Conservation (phyloP, 2,797 vertebrate genomes). For the Potorous gilbertii region DNA sequence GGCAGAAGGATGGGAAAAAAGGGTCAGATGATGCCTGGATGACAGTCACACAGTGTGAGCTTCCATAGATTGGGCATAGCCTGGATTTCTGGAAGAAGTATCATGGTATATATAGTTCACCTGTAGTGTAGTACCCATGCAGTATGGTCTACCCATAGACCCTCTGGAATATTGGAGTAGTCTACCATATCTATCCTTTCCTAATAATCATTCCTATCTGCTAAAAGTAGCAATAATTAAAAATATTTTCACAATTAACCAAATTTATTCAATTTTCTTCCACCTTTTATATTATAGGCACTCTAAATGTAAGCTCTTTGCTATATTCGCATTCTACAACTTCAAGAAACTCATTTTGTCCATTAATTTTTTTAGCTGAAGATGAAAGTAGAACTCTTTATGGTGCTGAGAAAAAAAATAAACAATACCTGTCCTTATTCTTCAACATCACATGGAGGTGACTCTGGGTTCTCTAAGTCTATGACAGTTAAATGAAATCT, state of each 20-base stretch:
- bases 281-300: neutral
- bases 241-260: neutral
- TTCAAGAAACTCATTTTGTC: neutral
- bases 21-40: neutral
- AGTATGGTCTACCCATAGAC: neutral
- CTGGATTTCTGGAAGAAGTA: neutral
- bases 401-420: neutral
- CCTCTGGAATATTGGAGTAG: neutral
- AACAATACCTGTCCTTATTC: neutral
- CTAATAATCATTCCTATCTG: neutral
- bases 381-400: neutral
- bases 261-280: neutral
- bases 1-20: neutral
- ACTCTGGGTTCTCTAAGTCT: neutral
- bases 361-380: neutral
- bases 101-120: neutral
- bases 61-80: neutral
- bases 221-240: neutral
- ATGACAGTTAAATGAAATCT: neutral
- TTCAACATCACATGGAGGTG: neutral
- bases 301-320: neutral
- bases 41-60: neutral
- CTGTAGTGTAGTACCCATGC: no score
- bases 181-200: neutral
- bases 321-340: neutral